phyloP scores from a whole-genome alignment of 1,140 invertebrate genomes.

The Orchestia grillus region DNA sequence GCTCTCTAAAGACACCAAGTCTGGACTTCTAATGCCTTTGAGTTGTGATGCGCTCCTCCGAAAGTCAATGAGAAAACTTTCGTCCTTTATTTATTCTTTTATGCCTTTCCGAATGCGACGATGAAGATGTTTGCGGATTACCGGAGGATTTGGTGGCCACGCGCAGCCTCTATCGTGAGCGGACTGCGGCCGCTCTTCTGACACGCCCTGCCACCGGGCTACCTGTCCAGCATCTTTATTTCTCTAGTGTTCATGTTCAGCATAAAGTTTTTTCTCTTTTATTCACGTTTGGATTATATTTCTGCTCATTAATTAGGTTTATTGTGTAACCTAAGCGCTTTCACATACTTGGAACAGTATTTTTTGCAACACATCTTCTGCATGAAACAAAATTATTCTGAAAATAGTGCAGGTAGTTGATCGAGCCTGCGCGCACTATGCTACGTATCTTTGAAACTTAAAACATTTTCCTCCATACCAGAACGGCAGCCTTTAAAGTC shows the following conservation, averaged over 20 bases:
- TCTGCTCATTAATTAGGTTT: neutral
- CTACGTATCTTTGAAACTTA: too few relatives aligned
- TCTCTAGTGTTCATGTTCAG: too few relatives aligned
- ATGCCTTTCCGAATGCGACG: constrained; percentile 18
- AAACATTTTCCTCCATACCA: too few relatives aligned
- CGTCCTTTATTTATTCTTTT: constrained; percentile 17
- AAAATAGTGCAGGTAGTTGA: too few relatives aligned
- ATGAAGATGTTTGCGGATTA: constrained; percentile 36
- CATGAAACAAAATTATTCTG: neutral
- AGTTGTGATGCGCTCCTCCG: constrained; percentile 28
- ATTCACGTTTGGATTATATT: neutral
- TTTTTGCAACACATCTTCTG: neutral
- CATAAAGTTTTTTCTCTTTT: neutral
- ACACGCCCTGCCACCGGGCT: neutral
- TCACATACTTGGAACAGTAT: neutral
- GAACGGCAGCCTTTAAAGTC: too few relatives aligned
- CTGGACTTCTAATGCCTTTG: constrained; percentile 33
- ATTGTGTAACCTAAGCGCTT: neutral
- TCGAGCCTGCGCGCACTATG: too few relatives aligned
- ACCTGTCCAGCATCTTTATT: neutral
- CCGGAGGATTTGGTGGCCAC: neutral
- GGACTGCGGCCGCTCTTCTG: neutral
- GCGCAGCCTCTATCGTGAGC: neutral
- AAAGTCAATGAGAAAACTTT: constrained; percentile 45
- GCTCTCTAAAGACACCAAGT: constrained; percentile 1